Evolutionary conservation across 1,140 invertebrate genomes (phyloP).

Genomic region (Anoplolepis gracilipes): DNA sequence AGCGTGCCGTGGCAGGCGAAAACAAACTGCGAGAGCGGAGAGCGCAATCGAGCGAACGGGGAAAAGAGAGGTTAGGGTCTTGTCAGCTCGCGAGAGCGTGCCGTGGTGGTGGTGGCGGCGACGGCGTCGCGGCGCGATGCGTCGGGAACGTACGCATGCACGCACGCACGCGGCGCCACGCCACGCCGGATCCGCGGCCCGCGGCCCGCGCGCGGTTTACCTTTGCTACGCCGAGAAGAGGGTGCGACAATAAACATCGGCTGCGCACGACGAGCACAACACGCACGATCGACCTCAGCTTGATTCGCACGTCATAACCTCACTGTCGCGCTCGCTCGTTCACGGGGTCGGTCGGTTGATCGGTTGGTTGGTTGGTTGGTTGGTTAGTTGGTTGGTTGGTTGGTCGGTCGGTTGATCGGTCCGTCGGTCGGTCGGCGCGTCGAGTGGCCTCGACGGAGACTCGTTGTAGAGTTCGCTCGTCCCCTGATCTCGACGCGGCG

Average conservation of each 20-base stretch:
- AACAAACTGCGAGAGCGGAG: background rate
- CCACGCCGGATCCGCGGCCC: background rate
- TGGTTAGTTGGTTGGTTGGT: too few species aligned
- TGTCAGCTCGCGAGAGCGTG: conserved; percentile 29
- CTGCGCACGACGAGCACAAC: conserved; percentile 38
- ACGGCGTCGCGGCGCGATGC: background rate
- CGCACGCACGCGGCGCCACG: background rate
- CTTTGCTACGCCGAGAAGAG: conserved; percentile 51
- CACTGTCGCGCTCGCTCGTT: conserved; percentile 41
- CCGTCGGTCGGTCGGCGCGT: conserved; percentile 7
- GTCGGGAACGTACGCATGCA: conserved; percentile 12
- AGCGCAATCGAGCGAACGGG: background rate
- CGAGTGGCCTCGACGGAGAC: background rate
- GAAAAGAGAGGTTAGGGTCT: conserved; percentile 27
- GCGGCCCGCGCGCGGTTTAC: conserved; percentile 62
- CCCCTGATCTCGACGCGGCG: background rate
- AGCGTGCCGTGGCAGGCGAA: background rate
- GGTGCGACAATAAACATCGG: conserved; percentile 73
- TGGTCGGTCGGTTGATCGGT: too few species aligned
- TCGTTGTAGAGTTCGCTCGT: background rate
- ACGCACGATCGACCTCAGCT: conserved; percentile 59
- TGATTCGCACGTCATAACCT: conserved; percentile 80
- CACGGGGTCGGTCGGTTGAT: background rate
- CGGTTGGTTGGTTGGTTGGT: too few species aligned
- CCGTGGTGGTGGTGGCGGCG: conserved; percentile 47